A percentile compares a stretch with the other conserved stretches of the same genome.
Evolutionary conservation across 2,888 invertebrate genomes (phyloP).

Genomic region (Podabrus alpinus): DNA sequence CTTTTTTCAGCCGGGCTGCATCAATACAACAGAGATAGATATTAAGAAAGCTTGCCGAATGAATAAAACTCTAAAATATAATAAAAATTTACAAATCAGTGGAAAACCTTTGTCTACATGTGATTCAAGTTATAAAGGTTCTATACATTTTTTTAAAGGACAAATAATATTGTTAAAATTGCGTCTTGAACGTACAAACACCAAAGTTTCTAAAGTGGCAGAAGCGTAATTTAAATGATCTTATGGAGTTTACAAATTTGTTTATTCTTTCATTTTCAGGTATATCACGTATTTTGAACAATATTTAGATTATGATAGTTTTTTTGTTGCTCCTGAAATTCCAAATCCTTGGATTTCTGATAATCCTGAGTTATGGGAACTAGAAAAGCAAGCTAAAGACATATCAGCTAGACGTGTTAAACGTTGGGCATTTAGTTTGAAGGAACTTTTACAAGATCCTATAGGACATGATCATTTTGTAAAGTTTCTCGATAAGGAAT

Average conservation of each 20-base stretch:
- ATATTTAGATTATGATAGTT: slow-evolving; percentile 94
- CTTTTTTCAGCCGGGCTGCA: slow-evolving; percentile 86
- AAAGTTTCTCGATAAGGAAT: slow-evolving; percentile 95
- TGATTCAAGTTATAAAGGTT: slow-evolving; percentile 44
- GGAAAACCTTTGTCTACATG: slow-evolving; percentile 60
- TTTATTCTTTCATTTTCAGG: slow-evolving; percentile 55
- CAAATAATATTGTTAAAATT: slow-evolving; percentile 78
- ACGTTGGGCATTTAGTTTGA: slow-evolving; percentile 95
- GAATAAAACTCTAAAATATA: slow-evolving; percentile 56
- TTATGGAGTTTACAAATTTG: background rate
- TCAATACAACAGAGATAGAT: slow-evolving; percentile 98
- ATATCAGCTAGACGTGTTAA: slow-evolving; percentile 91
- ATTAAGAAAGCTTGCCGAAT: slow-evolving; percentile 90
- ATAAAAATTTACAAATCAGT: slow-evolving; percentile 55
- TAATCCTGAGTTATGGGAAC: slow-evolving; percentile 96
- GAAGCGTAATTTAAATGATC: slow-evolving; percentile 76
- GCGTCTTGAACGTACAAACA: slow-evolving; percentile 83
- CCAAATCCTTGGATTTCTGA: slow-evolving; percentile 98
- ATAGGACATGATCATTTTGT: slow-evolving; percentile 95
- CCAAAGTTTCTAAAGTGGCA: slow-evolving; percentile 90
- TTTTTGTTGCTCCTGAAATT: slow-evolving; percentile 89
- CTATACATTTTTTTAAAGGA: slow-evolving; percentile 58
- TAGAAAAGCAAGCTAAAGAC: slow-evolving; percentile 91
- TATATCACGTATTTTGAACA: slow-evolving; percentile 92
- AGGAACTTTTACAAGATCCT: slow-evolving; percentile 93